Evolutionary conservation across 2,797 vertebrate species (phyloP), one percentile per base, ranked within the genome.

Genomic region (Aphelocoma californica): DNA sequence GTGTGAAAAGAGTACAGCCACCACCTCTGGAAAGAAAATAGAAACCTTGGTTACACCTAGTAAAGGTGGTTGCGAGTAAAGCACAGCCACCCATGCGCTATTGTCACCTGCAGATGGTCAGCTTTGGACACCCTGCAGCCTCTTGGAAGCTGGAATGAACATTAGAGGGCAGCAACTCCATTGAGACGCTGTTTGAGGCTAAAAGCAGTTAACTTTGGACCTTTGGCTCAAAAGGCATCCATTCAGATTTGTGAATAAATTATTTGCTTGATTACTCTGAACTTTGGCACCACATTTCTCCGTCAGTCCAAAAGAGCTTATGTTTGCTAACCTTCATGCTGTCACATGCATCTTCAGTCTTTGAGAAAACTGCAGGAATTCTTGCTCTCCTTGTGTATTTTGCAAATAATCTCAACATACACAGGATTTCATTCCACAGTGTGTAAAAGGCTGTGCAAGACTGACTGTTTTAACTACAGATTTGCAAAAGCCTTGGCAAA

Each of bases 151-250:
- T 79, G 47, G n/a, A 79, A 56, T 1, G 2, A 75, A n/a, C 66
- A 9, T 81, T 81, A 89, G 78, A 73, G 91, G 81, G 89, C 94
- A 92, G 79, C 80, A 93, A 29, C 56, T 75, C 40, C 47, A 28
- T 32, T 38, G 26, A 12, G 50, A 83, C 0, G 0, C 25, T 19
- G 9, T 42, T 48, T 9, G 38, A 86, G 15, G n/a, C 25, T 62
- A 38, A 61, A 65, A 54, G 21, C 47, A 65, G 62, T 36, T 86
- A 57, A 88, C 58, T 86, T 78, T 72, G 42, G 50, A 77, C 65
- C 42, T 93, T 71, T 66, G 74, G 61, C 48, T 75, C 20, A 50
- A 66, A 72, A 65, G 47, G 44, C 54, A 74, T 34, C 19, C 44
- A 50, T 24, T 10, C 53, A 82, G 45, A 57, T 53, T 75, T 29